Evolutionary conservation across 2,797 vertebrate species (phyloP).

Genomic region (Sternarchorhynchus goeldii): DNA sequence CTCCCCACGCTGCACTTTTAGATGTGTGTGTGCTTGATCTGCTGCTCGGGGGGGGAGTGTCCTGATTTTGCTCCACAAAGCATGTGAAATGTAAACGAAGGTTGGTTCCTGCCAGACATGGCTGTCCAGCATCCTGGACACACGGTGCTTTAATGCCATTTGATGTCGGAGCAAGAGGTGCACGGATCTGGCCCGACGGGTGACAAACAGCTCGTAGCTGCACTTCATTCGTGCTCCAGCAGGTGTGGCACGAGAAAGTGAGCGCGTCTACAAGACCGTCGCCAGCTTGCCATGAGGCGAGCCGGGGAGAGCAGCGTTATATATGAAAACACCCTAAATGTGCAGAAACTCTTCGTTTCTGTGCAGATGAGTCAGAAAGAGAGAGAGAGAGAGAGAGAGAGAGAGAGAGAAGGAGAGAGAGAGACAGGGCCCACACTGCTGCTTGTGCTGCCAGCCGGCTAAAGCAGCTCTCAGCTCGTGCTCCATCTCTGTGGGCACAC

Average conservation of each 20-base stretch:
- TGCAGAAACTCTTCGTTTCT: constrained; percentile 23
- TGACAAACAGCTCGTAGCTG: constrained; percentile 3
- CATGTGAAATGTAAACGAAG: constrained; percentile 25
- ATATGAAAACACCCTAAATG: constrained; percentile 8
- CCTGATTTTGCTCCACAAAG: constrained; percentile 34
- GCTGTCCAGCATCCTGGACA: constrained; percentile 32
- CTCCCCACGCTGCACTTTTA: background rate
- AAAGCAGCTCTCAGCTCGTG: constrained; percentile 56
- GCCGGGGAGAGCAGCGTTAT: background rate
- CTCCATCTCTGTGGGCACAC: constrained; percentile 55
- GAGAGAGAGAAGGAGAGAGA: constrained; percentile 35
- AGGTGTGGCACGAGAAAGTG: background rate
- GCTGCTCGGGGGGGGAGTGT: background rate
- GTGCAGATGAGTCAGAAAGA: constrained; percentile 48
- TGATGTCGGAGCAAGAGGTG: constrained; percentile 8
- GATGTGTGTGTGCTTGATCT: background rate
- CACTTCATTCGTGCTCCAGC: background rate
- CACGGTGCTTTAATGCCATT: constrained; percentile 9
- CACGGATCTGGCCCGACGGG: background rate
- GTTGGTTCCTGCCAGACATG: constrained; percentile 25
- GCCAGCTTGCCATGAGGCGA: background rate
- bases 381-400: constrained; percentile 41
- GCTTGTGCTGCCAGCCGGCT: constrained; percentile 54
- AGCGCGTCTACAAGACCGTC: background rate
- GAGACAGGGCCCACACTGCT: constrained; percentile 41